Conservation (phyloP, 2,113 vertebrate species). For the Holacanthus passer region DNA sequence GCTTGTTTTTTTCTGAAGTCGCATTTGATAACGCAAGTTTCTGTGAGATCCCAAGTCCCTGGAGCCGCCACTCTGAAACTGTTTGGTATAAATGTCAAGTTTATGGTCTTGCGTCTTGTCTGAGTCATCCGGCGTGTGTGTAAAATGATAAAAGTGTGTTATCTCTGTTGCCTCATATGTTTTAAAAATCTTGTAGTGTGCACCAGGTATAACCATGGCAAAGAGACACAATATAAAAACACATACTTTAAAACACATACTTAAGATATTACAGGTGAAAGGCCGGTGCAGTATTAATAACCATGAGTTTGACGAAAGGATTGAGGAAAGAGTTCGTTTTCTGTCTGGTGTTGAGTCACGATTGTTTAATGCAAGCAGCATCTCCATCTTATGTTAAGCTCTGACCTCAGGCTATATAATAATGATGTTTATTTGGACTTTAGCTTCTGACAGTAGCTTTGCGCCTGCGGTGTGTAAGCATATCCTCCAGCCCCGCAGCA, state of each 20-base stretch:
- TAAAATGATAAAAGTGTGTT: too few relatives aligned
- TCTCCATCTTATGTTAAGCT: constrained; percentile 53
- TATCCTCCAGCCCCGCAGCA: constrained; percentile 48
- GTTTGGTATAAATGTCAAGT: too few relatives aligned
- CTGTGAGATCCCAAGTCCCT: too few relatives aligned
- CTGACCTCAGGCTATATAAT: constrained; percentile 64
- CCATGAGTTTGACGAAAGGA: background rate
- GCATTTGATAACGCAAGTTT: too few relatives aligned
- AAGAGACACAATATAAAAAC: background rate
- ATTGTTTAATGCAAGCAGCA: constrained; percentile 55
- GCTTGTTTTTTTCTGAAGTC: too few relatives aligned
- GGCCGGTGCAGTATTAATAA: background rate
- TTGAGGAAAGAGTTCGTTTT: constrained; percentile 27
- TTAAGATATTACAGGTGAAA: background rate
- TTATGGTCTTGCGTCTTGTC: too few relatives aligned
- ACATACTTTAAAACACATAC: background rate
- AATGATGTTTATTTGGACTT: constrained; percentile 72
- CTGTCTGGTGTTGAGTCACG: constrained; percentile 36
- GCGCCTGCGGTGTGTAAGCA: constrained; percentile 50
- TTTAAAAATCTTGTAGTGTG: too few relatives aligned
- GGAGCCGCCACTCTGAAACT: too few relatives aligned
- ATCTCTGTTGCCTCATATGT: too few relatives aligned
- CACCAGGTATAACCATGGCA: too few relatives aligned
- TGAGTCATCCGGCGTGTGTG: too few relatives aligned
- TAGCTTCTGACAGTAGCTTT: constrained; percentile 46